A percentile compares a stretch with the other conserved stretches of the same genome.
Evolutionary conservation across 2,888 invertebrate species (phyloP).

Genomic region (Chironomus riparius): DNA sequence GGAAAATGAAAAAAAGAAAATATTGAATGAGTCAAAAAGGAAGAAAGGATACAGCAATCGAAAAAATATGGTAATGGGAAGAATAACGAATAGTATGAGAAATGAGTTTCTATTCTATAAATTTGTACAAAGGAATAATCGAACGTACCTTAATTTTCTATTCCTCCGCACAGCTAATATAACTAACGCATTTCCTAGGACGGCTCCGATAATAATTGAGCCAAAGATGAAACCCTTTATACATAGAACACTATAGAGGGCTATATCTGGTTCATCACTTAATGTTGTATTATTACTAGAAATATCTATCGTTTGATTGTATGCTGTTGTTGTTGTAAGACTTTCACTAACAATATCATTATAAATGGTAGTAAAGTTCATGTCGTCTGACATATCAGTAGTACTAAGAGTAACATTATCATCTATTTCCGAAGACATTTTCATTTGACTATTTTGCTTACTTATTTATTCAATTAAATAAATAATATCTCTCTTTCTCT

Average conservation of each 20-base stretch:
- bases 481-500: background rate
- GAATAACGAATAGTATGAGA: background rate
- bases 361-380: background rate
- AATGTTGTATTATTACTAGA: background rate
- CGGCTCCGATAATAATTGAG: conserved; percentile 78
- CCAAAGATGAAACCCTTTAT: conserved; percentile 72
- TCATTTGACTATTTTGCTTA: background rate
- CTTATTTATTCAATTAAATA: background rate
- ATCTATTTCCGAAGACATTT: background rate
- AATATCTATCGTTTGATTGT: background rate
- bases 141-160: conserved; percentile 41
- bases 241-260: conserved; percentile 51
- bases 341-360: background rate
- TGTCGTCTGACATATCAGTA: background rate
- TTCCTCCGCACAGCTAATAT: conserved; percentile 36
- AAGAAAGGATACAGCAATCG: too few species aligned
- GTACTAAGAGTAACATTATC: background rate
- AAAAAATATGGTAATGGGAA: too few species aligned
- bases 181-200: conserved; percentile 76
- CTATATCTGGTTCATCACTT: conserved; percentile 24
- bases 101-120: background rate
- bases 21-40: too few species aligned
- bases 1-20: too few species aligned
- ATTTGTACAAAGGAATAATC: background rate
- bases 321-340: background rate